Evolutionary conservation across 2,113 vertebrate species (phyloP).

Genomic region (Turdus rufiventris): DNA sequence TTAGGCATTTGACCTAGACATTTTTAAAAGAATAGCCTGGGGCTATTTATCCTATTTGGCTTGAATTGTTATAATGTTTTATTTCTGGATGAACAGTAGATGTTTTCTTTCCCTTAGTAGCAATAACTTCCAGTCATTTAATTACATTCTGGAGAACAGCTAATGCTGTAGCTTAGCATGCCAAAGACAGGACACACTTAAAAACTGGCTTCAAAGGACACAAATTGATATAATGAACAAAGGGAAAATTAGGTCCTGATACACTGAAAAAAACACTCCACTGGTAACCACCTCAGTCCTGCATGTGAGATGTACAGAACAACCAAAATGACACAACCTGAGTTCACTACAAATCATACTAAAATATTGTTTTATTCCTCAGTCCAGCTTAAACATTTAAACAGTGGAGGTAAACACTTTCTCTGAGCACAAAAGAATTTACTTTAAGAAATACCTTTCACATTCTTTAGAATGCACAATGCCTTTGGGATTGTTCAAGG

Average conservation of each 20-base stretch:
- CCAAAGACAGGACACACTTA: neutral
- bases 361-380: neutral
- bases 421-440: neutral
- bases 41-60: neutral
- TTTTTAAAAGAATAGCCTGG: neutral
- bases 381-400: neutral
- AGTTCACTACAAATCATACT: neutral
- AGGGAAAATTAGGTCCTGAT: neutral
- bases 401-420: neutral
- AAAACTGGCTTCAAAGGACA: neutral
- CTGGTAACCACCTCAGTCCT: neutral
- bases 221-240: neutral
- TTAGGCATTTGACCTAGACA: neutral
- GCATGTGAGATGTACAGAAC: neutral
- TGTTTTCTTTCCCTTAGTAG: neutral
- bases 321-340: neutral
- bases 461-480: neutral
- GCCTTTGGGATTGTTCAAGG: neutral
- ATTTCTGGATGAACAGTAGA: neutral
- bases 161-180: neutral
- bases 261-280: neutral
- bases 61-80: neutral
- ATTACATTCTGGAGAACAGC: neutral
- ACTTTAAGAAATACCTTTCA: slow-evolving; percentile 9
- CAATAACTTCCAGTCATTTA: neutral